phyloP scores from a whole-genome alignment of 2,888 invertebrate species.

The Chrysolina oricalcia region DNA sequence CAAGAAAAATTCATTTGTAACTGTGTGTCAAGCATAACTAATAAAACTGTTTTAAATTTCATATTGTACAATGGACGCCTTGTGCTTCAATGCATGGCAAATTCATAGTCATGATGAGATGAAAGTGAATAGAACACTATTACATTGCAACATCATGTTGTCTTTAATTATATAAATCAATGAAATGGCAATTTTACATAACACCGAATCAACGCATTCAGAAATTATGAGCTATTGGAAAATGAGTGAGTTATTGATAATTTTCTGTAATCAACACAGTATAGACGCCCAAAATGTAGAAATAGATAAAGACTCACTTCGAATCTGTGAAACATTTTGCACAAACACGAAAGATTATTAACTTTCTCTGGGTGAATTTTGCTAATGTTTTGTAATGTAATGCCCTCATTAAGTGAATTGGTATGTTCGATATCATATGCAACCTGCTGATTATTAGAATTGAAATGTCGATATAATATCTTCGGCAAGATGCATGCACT shows the following conservation, averaged over 20 bases:
- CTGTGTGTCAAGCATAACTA: background rate
- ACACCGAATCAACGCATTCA: background rate
- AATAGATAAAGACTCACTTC: slow-evolving; percentile 4
- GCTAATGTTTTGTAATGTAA: background rate
- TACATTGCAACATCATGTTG: background rate
- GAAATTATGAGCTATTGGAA: background rate
- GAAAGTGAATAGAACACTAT: slow-evolving; percentile 1
- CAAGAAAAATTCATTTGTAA: slow-evolving; percentile 37
- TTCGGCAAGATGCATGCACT: no score
- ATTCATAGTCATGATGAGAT: slow-evolving; percentile 1
- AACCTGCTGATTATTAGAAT: background rate
- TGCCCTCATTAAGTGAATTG: background rate
- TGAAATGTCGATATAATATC: background rate
- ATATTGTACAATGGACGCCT: background rate
- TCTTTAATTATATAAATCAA: background rate
- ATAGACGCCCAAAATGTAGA: slow-evolving; percentile 3
- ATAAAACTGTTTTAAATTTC: slow-evolving; percentile 1
- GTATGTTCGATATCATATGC: background rate
- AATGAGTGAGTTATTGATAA: slow-evolving; percentile 12
- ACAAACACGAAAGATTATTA: slow-evolving; percentile 5
- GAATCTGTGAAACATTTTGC: background rate
- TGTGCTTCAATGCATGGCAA: background rate
- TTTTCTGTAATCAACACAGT: background rate
- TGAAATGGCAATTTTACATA: slow-evolving; percentile 1
- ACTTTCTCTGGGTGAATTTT: slow-evolving; percentile 25